A percentile compares a stretch with the other conserved stretches of the same genome.
phyloP scores from a whole-genome alignment of 2,113 vertebrate species.

The Vulpes lagopus region DNA sequence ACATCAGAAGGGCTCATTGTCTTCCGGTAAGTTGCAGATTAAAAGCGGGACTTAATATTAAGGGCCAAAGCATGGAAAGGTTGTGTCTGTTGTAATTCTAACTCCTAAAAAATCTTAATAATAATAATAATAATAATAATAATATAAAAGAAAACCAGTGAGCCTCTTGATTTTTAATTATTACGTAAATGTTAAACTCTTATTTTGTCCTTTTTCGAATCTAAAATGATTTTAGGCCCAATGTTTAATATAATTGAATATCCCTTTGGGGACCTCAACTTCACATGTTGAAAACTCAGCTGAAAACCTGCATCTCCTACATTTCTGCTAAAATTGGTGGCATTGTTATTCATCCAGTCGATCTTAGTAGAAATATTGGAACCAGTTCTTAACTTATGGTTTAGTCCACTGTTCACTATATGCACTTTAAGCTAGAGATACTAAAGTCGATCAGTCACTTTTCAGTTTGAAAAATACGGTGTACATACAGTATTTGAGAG shows the following conservation, averaged over 20 bases:
- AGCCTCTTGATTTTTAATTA: slow-evolving; percentile 54
- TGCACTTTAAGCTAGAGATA: background rate
- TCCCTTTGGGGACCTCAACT: slow-evolving; percentile 27
- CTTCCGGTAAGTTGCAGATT: slow-evolving; percentile 88
- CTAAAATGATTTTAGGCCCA: slow-evolving; percentile 43
- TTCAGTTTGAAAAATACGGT: slow-evolving; percentile 47
- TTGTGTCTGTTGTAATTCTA: background rate
- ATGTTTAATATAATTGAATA: slow-evolving; percentile 4
- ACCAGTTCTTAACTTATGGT: background rate
- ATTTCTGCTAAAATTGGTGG: slow-evolving; percentile 50
- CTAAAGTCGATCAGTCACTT: background rate
- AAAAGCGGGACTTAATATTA: background rate
- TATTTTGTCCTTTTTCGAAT: slow-evolving; percentile 8
- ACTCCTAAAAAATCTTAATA: slow-evolving; percentile 35
- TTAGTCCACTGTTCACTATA: background rate
- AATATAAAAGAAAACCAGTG: background rate
- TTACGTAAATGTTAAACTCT: background rate
- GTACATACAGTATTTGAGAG: background rate
- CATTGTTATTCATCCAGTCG: background rate
- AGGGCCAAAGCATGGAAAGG: background rate
- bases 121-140: too few relatives aligned
- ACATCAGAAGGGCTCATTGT: slow-evolving; percentile 91
- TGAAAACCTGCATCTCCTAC: background rate
- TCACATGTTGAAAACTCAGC: background rate
- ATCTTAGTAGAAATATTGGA: background rate